Evolutionary conservation across 2,797 vertebrate genomes (phyloP), one percentile per base, ranked within the genome.

Genomic region (Neosalanx taihuensis): DNA sequence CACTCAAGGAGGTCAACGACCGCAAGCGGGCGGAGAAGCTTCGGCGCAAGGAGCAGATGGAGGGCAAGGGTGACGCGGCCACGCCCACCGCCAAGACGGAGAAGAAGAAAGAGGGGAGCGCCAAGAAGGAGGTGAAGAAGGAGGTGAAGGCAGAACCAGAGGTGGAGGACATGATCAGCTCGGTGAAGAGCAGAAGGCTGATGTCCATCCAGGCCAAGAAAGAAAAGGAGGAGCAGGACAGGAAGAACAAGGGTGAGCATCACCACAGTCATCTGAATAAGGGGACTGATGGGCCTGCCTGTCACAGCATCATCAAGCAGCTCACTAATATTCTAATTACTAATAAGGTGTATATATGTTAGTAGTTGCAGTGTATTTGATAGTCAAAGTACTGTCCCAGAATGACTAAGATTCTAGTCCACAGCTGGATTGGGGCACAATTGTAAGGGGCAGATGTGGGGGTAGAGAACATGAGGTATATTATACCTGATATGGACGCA

Each of bases 131-230:
- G 82, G 69, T 82, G 61, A 81, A 71, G 79, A 90, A 88, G 79
- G 90, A 92, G 5, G 80, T 37, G 1, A 97, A 95, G 81, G 91
- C 89, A 10, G 94, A 95, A 15, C 89, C 76, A 85, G 96, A 95
- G 57, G 94, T 92, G 46, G 77, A 64, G 20, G 70, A 99, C 85
- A 95, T 99, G 95, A 94, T 99, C 83, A 98, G 95, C 76, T 94
- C 95, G 0, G 95, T 99, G 81, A 99, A 98, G 86, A 99, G 95
- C 87, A 92, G 97, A 69, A 91, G 96, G 33, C 91, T 98, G 74
- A 94, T 95, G 88, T 84, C 94, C 71, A 94, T 97, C 72, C 97
- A 97, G 84, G 97, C 95, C 62, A 99, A 98, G 89, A 98, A 95
- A 79, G 95, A 97, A 29, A 96, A 95, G 29, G 97, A 98, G 71